Conservation (phyloP, 2,113 vertebrate species). For the Thermophis baileyi region DNA sequence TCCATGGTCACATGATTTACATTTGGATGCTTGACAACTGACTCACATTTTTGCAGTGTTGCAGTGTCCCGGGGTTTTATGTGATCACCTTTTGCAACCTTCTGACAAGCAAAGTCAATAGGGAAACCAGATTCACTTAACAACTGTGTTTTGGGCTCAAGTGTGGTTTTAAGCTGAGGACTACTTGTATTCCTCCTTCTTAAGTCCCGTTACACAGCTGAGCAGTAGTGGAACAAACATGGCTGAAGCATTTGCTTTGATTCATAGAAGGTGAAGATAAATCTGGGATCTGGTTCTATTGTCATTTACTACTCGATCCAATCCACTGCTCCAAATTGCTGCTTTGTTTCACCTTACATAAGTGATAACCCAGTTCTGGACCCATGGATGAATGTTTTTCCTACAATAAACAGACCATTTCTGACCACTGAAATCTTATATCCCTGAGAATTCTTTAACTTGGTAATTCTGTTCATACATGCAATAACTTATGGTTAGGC, state of each 20-base stretch:
- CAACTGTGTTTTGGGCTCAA: not conserved
- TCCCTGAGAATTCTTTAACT: not conserved
- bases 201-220: not conserved
- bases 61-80: not conserved
- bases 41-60: not conserved
- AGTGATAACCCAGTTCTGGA: not conserved
- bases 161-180: not conserved
- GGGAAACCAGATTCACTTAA: not conserved
- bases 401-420: not conserved
- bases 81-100: not conserved
- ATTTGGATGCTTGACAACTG: not conserved
- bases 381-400: not conserved
- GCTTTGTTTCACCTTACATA: not conserved
- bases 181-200: not conserved
- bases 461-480: not conserved
- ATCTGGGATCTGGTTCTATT: not conserved
- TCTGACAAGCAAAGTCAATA: not conserved
- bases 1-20: not conserved
- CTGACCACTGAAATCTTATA: not conserved
- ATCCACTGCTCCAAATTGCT: not conserved
- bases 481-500: not conserved
- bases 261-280: not conserved
- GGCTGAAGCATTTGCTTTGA: not conserved
- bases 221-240: not conserved
- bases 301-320: not conserved